Base-by-base conservation (phyloP, 2,888 invertebrate genomes). In the Therioaphis trifolii region DNA sequence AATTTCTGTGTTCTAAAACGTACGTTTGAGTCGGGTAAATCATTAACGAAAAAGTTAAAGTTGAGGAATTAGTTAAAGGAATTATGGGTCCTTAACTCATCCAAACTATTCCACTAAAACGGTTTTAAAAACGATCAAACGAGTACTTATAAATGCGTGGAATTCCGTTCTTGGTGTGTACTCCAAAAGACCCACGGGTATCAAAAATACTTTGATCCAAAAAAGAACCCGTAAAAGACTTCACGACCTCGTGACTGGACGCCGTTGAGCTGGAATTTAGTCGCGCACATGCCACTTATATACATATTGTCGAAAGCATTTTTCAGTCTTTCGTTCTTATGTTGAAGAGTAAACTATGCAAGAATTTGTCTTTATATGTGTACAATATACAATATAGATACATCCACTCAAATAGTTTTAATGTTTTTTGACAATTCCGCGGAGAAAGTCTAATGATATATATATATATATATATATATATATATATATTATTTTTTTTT, bases 81-180 rank as follows among this genome's bases (percentile, higher is more conserved):
- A 46, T 46, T 4, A 29, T 40, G 27, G 29, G 63, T 35, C 29
- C 21, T 49, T 35, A 52, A 77, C 68, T 78, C 68, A 40, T 68
- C 24, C 18, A 68, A 78, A 78, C 78, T 78, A 78, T 78, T 78
- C 78, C 68, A 69, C 68, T 78, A 78, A 78, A 78, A 68, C 40
- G 49, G 24, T 55, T 69, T 35, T 68, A 49, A 55, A 55, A 68
- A 78, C 68, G 78, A 69, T 78, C 78, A 78, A 68, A 69, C 40
- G 43, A 55, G 27, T 55, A 52, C 24, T 68, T 15, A 24, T n/a
- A 55, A 78, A 69, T 69, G 15, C 9, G 40, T 14, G 78, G 40
- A 69, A 78, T 78, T 69, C 55, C 43, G 40, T 43, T 40, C 24
- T 43, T n/a, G 24, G 49, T 4, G 15, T 21, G 35, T 49, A 9